Evolutionary conservation across 2,113 vertebrate genomes (phyloP), one percentile per base, ranked within the genome.

Genomic region (Menura novaehollandiae): DNA sequence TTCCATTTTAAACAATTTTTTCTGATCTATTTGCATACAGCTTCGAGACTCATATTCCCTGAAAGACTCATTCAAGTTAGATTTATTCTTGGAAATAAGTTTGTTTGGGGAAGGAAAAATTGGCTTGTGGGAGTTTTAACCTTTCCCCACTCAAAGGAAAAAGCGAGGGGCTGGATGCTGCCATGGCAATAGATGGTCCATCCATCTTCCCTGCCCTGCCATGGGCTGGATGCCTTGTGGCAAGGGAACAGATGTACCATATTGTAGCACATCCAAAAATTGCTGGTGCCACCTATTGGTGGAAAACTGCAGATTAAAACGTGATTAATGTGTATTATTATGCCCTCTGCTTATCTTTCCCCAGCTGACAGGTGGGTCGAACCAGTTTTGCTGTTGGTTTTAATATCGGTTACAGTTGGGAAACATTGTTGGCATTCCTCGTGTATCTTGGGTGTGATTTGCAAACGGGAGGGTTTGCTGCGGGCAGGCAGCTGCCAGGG

Each of bases 211-310:
- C 10, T 13, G 20, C 62, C 12, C 11, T 0, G 1, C 51, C 56
- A 5, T 33, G 71, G 87, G 74, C 75, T 55, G 18, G 19, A 6
- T 27, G 68, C 93, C 87, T 49, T 0, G 22, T 59, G 62, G 63
- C 58, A 15, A 46, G 60, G 41, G 85, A 76, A 5, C 75, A 37
- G 74, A 79, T 33, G 52, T 21, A 43, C 88, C 88, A 91, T 72
- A 27, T 73, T 95, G 96, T 56, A 51, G 77, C 33, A 2, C 58
- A 95, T 94, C 84, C 95, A 89, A 91, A 96, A 93, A 92, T 96
- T 95, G 43, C 92, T 97, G 94, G 92, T 88, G 88, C 89, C 90
- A 95, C 86, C 77, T 93, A 93, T 95, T 93, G 92, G 91, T 58
- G 46, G 60, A 91, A 92, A 88, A 2, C 43, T 5, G 91, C 73